Conservation (phyloP, 2,113 vertebrate species). For the Electrona antarctica region DNA sequence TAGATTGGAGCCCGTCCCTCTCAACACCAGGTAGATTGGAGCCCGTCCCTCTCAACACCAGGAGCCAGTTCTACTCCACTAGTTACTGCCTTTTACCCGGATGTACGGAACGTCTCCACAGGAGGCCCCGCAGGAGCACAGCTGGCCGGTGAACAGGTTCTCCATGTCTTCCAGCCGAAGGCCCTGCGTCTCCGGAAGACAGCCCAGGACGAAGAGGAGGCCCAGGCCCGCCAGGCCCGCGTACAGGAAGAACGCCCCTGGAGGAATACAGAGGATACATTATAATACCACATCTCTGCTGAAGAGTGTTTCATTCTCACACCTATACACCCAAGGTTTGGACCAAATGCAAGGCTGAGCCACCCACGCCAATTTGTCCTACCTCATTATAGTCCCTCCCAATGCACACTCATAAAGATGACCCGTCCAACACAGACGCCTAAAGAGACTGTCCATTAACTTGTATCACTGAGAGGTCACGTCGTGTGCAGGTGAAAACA, state of each 20-base stretch:
- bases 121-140: constrained; percentile 87
- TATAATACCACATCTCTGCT: too few species aligned
- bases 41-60: background rate
- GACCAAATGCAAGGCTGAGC: too few species aligned
- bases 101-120: constrained; percentile 87
- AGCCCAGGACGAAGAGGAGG: constrained; percentile 89
- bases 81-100: constrained; percentile 93
- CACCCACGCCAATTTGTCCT: too few species aligned
- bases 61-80: constrained; percentile 80
- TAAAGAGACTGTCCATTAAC: too few species aligned
- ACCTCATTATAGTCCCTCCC: too few species aligned
- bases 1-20: too few species aligned
- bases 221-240: constrained; percentile 86
- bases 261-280: background rate
- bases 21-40: background rate
- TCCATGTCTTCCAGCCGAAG: constrained; percentile 95
- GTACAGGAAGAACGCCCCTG: constrained; percentile 97
- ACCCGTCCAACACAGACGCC: too few species aligned
- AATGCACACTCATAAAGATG: too few species aligned
- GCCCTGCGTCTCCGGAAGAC: constrained; percentile 95
- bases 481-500: too few species aligned
- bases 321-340: too few species aligned
- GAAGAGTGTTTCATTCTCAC: too few species aligned
- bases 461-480: too few species aligned
- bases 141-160: constrained; percentile 84